Conservation (phyloP, 92 coral and sea anemone genomes). For the Metridium senile region DNA sequence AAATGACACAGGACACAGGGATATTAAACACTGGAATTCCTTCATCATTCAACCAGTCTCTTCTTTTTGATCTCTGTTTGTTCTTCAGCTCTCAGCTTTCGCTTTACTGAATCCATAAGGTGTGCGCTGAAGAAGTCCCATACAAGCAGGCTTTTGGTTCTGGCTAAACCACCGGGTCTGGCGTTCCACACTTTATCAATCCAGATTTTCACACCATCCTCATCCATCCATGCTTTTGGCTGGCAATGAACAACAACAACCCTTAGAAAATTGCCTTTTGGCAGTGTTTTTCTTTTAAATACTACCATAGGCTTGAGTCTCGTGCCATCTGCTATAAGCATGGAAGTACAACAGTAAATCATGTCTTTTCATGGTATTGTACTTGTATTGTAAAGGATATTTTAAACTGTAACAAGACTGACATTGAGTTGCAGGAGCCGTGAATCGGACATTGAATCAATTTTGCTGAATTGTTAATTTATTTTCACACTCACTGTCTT, state of each 20-base stretch:
- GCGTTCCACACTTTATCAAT: slow-evolving; percentile 56
- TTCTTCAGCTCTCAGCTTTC: no score
- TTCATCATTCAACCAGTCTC: no score
- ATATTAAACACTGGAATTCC: no score
- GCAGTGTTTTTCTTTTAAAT: slow-evolving; percentile 58
- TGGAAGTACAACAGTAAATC: slow-evolving; percentile 47
- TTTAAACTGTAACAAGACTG: no score
- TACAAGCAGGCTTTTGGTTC: slow-evolving; percentile 29
- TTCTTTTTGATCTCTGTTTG: no score
- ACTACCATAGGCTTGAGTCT: slow-evolving; percentile 54
- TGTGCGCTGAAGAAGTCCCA: slow-evolving; percentile 45
- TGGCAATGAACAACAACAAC: slow-evolving; percentile 56
- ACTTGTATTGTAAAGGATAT: no score
- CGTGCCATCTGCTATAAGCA: slow-evolving; percentile 45
- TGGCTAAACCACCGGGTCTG: slow-evolving; percentile 18
- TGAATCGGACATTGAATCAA: no score
- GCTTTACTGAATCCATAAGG: background rate
- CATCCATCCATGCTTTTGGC: slow-evolving; percentile 59
- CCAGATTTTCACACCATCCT: slow-evolving; percentile 49
- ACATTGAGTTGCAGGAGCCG: no score
- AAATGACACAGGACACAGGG: no score
- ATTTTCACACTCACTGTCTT: no score
- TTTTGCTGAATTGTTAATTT: no score
- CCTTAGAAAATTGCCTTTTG: slow-evolving; percentile 36
- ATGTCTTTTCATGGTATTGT: slow-evolving; percentile 45